Evolutionary conservation across 2,888 invertebrate species (phyloP).

Genomic region (Abrostola tripartita): DNA sequence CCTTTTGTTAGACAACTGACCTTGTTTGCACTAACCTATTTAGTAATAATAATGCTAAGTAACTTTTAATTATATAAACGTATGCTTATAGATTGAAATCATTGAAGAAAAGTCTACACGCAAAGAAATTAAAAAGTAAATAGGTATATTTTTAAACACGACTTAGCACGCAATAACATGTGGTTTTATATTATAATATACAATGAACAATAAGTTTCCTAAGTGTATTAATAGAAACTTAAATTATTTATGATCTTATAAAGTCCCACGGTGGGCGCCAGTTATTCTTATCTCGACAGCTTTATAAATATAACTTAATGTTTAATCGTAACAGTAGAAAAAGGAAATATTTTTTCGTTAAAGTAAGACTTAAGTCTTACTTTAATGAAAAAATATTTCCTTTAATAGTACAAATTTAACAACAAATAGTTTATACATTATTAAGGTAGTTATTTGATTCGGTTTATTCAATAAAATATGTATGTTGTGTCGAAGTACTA

Average conservation of each 20-base stretch:
- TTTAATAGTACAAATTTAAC: no score
- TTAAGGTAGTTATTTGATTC: no score
- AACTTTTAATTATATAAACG: constrained; percentile 51
- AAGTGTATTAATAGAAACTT: constrained; percentile 23
- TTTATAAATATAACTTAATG: not conserved
- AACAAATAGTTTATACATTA: no score
- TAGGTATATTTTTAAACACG: constrained; percentile 35
- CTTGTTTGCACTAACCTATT: constrained; percentile 52
- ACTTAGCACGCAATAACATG: constrained; percentile 46
- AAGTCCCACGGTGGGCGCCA: constrained; percentile 47
- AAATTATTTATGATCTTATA: constrained; percentile 19
- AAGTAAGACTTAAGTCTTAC: no score
- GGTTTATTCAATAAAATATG: no score
- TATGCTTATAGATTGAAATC: constrained; percentile 48
- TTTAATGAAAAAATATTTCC: no score
- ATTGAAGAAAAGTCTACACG: constrained; percentile 55
- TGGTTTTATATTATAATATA: constrained; percentile 38
- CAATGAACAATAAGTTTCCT: constrained; percentile 25
- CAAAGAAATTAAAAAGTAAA: constrained; percentile 47
- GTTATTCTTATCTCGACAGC: constrained; percentile 5
- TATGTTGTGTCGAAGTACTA: no score
- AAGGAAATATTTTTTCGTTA: no score
- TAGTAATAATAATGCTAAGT: constrained; percentile 51
- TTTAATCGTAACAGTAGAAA: not conserved
- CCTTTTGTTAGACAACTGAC: constrained; percentile 49